Evolutionary conservation across 2,797 vertebrate genomes (phyloP), one percentile per base, ranked within the genome.

Genomic region (Semotilus atromaculatus): DNA sequence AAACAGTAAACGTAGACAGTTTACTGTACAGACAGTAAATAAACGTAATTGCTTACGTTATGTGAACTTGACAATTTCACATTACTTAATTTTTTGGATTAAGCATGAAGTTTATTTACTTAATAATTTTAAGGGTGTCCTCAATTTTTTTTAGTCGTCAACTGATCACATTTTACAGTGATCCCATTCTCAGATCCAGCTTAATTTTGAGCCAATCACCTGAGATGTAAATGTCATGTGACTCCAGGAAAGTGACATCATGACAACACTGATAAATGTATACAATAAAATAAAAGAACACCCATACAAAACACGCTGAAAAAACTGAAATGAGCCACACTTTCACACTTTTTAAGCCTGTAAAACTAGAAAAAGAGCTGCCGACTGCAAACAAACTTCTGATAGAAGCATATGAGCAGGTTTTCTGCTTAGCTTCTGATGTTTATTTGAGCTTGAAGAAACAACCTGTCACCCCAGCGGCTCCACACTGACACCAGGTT

Each of bases 381-480:
- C 1, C 19, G 23, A 67, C 64, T 13, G 62, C 67, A 85, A 68
- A 73, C 60, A 64, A 84, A 83, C 51, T 62, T 40, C 16, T 70
- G 55, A 19, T 5, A 55, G 60, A 70, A 70, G 72, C 68, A 58
- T 10, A 60, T 2, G 74, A 80, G 19, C 58, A 70, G 85, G 74
- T 73, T 84, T 85, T 34, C 78, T 34, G 79, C 79, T 58, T 29
- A 43, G 23, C 62, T 77, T 81, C 74, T 58, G 77, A 81, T 74
- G 80, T 72, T 88, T 83, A 89, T 77, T 85, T 80, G 76, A 88
- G 90, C 88, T 86, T 89, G 86, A 89, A 88, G 88, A 86, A 34
- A 34, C 85, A 88, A 89, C 88, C 88, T 89, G 88, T 85, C 86
- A 80, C 74, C 70, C 84, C 87, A 53, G 55, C 86, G 58, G 80